phyloP scores from a whole-genome alignment of 2,797 vertebrate genomes.

The Rachycentron canadum region DNA sequence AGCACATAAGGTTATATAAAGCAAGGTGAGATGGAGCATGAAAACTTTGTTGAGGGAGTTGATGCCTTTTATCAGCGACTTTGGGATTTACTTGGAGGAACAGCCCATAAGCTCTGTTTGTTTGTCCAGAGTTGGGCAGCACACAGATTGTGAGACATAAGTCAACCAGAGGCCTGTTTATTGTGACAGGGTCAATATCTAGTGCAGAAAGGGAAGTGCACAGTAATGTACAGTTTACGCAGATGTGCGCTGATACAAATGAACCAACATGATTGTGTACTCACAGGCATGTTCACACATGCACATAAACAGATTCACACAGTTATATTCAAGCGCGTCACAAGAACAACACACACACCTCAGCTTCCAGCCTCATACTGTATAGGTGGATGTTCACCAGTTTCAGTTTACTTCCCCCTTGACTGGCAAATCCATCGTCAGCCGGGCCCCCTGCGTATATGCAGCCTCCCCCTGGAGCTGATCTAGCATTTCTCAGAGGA shows the following conservation, averaged over 20 bases:
- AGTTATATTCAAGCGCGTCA: slow-evolving; percentile 25
- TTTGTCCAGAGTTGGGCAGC: slow-evolving; percentile 9
- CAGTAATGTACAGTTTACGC: slow-evolving; percentile 27
- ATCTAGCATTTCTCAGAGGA: slow-evolving; percentile 73
- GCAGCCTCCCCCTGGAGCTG: slow-evolving; percentile 67
- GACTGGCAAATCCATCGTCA: slow-evolving; percentile 75
- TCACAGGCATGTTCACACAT: slow-evolving; percentile 3
- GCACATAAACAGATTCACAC: slow-evolving; percentile 13
- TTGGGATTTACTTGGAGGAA: slow-evolving; percentile 19
- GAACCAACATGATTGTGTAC: not conserved
- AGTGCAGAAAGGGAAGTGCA: slow-evolving; percentile 54
- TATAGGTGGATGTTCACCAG: slow-evolving; percentile 58
- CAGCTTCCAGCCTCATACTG: slow-evolving; percentile 39
- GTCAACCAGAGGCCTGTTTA: slow-evolving; percentile 65
- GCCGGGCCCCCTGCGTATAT: slow-evolving; percentile 13
- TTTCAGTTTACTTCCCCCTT: slow-evolving; percentile 75
- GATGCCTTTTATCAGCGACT: slow-evolving; percentile 17
- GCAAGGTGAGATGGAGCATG: slow-evolving; percentile 21
- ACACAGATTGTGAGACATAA: slow-evolving; percentile 23
- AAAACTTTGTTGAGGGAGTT: slow-evolving; percentile 26
- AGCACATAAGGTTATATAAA: slow-evolving; percentile 62
- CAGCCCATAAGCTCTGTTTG: slow-evolving; percentile 35
- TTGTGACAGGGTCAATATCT: slow-evolving; percentile 45
- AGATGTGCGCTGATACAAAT: slow-evolving; percentile 29
- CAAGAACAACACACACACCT: slow-evolving; percentile 15